phyloP scores from a whole-genome alignment of 2,888 invertebrate species.

The Sussaba pulchella region DNA sequence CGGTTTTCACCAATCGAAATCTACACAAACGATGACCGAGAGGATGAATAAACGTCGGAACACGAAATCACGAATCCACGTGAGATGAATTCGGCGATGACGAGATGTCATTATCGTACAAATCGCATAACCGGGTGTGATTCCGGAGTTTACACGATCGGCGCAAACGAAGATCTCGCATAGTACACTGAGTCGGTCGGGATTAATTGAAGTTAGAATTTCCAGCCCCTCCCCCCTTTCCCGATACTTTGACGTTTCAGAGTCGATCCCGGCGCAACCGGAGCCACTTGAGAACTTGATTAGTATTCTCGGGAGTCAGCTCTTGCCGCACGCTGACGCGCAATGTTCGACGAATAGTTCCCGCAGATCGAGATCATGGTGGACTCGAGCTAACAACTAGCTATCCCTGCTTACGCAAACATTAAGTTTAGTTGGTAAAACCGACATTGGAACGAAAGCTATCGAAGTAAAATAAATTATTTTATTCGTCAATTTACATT shows the following conservation, averaged over 20 bases:
- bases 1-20: not conserved
- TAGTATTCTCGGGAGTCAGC: conserved; percentile 73
- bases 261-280: conserved; percentile 37
- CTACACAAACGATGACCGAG: not conserved
- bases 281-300: conserved; percentile 78
- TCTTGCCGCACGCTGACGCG: conserved; percentile 32
- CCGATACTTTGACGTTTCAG: conserved; percentile 31
- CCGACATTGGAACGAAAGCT: no score
- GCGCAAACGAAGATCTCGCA: conserved; percentile 33
- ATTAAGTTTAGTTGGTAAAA: no score
- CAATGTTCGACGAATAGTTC: conserved; percentile 60
- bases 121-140: conserved; percentile 43
- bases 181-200: conserved; percentile 46
- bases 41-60: conserved; percentile 15
- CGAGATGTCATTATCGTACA: conserved; percentile 57
- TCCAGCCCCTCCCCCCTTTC: conserved; percentile 42
- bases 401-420: not conserved
- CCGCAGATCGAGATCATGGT: conserved; percentile 53
- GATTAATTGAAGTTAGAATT: conserved; percentile 67
- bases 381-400: conserved; percentile 12
- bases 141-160: conserved; percentile 36
- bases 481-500: no score
- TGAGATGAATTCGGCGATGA: conserved; percentile 51
- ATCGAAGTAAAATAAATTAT: no score
- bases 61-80: not conserved